phyloP scores from a whole-genome alignment of 2,797 vertebrate species.

The Streptopelia turtur region DNA sequence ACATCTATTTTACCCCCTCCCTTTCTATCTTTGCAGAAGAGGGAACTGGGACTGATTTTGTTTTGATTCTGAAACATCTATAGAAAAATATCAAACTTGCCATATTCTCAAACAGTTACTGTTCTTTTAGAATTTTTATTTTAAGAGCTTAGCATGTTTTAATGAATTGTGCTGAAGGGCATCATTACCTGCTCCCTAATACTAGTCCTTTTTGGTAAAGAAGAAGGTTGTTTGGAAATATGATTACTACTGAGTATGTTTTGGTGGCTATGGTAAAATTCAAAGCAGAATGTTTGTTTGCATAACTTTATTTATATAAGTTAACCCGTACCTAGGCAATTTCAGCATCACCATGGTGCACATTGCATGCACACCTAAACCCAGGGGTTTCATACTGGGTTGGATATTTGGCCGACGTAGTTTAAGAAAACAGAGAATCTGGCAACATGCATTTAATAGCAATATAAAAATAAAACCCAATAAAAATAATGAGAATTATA shows the following conservation, averaged over 20 bases:
- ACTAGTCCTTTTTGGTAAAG: neutral
- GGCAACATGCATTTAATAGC: constrained; percentile 41
- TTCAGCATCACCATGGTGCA: neutral
- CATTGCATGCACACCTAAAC: neutral
- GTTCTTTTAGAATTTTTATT: neutral
- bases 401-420: constrained; percentile 47
- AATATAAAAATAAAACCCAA: constrained; percentile 67
- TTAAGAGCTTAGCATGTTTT: neutral
- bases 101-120: neutral
- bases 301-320: constrained; percentile 33
- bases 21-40: neutral
- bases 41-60: neutral
- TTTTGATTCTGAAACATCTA: neutral
- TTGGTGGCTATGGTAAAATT: constrained; percentile 18
- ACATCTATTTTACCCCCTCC: neutral
- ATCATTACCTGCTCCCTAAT: neutral
- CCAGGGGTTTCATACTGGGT: constrained; percentile 29
- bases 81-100: neutral
- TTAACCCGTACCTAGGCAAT: neutral
- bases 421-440: constrained; percentile 61
- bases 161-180: neutral
- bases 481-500: constrained; percentile 71
- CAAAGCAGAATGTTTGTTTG: constrained; percentile 7
- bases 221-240: neutral
- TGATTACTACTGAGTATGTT: neutral